Base-by-base conservation (phyloP, 1,140 invertebrate species). In the Glomeris maerens region DNA sequence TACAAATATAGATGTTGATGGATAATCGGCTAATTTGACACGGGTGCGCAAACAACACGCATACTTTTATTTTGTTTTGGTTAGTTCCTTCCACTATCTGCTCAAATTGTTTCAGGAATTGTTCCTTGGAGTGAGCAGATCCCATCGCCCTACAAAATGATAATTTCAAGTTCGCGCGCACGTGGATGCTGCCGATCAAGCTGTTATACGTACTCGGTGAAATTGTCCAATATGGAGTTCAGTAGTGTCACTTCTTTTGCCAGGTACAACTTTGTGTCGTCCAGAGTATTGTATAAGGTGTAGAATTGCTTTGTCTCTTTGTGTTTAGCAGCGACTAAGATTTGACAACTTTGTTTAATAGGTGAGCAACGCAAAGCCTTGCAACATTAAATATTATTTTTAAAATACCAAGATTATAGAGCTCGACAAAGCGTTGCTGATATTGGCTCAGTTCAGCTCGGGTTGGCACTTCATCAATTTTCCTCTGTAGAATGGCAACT, bases 251-350 rank as follows among this genome's bases (percentile, higher is more conserved):
- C 72, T 71, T 97, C 92, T 64, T 92, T 95, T 41, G 80, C 80
- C 53, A 95, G 75, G 68, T 95, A 96, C 25, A 83, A 70, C 65
- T 88, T 85, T 2, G 85, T 87, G 69, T 96, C 92, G 64, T 91
- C 83, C n/a, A 97, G 70, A 3, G 86, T 91, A 68, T 98, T 98
- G 65, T 94, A 93, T 47, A 96, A 72, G 26, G 87, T 93, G 63
- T 91, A 97, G 72, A 91, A 94, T 70, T 96, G 89, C 66, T 96
- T 96, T 0, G 91, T 96, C 74, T 97, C 91, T 63, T 84, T 83
- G 61, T 97, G 90, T 60, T 90, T 95, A 25, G 83, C 80, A 52
- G 87, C 81, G 64, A 97, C 90, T 93, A 41, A 44, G 26, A 39
- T 44, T 10, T 17, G 20, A n/a, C 17, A 10, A 7, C 7, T 10